Conservation (phyloP, 1,140 invertebrate genomes). For the Drosophila ironensis region DNA sequence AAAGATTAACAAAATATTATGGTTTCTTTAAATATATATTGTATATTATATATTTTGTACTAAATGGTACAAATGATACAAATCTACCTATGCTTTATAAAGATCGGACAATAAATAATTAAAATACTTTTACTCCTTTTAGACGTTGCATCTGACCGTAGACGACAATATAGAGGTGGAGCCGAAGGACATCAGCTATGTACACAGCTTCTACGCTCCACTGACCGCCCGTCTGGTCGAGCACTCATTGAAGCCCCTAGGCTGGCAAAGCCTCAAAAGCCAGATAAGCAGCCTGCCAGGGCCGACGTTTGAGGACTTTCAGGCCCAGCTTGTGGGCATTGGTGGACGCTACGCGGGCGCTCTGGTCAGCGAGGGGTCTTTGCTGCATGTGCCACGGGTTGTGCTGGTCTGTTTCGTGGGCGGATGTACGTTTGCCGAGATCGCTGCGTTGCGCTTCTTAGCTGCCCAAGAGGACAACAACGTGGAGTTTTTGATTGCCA, state of each 20-base stretch:
- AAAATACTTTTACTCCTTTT: no score
- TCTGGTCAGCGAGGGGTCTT: conserved; percentile 86
- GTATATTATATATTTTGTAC: no score
- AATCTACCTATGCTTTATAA: no score
- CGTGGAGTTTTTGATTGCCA: conserved; percentile 95
- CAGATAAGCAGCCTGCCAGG: conserved; percentile 85
- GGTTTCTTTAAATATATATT: no score
- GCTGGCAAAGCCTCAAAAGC: conserved; percentile 85
- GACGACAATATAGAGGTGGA: conserved; percentile 93
- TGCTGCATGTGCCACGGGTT: conserved; percentile 87
- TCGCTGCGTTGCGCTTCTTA: conserved; percentile 95
- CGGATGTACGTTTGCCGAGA: conserved; percentile 97
- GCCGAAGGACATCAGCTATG: conserved; percentile 95
- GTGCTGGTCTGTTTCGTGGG: conserved; percentile 98
- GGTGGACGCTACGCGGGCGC: conserved; percentile 83
- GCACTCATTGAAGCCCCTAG: conserved; percentile 89
- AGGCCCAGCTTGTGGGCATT: conserved; percentile 83
- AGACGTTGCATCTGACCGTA: conserved; percentile 91
- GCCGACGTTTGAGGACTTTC: conserved; percentile 85
- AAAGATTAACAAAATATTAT: no score
- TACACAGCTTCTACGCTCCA: conserved; percentile 96
- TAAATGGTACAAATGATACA: no score
- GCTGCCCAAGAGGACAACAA: conserved; percentile 95
- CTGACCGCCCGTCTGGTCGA: conserved; percentile 94
- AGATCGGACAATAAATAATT: no score